Evolutionary conservation across 2,888 invertebrate genomes (phyloP).

Genomic region (Watsonalla cultraria): DNA sequence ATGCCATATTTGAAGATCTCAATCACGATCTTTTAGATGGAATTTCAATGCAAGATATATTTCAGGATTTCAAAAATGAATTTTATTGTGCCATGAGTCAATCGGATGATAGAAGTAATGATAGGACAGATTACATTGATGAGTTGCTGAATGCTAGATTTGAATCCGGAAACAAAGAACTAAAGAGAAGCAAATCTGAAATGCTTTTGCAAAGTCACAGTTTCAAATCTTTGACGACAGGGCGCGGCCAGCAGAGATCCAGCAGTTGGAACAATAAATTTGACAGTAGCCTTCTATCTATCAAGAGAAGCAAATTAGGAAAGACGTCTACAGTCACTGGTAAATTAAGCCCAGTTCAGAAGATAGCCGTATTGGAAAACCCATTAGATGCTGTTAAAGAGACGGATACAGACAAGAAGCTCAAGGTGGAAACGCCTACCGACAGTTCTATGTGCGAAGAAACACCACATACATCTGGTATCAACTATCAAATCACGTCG

Average conservation of each 20-base stretch:
- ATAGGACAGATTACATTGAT: constrained; percentile 76
- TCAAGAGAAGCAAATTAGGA: constrained; percentile 83
- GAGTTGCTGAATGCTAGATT: constrained; percentile 74
- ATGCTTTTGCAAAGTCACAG: constrained; percentile 74
- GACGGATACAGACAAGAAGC: constrained; percentile 54
- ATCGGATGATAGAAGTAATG: constrained; percentile 62
- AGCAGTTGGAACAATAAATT: constrained; percentile 86
- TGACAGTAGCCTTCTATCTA: constrained; percentile 78
- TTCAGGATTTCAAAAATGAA: constrained; percentile 83
- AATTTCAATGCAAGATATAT: constrained; percentile 92
- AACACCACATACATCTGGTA: constrained; percentile 63
- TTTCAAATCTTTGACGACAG: constrained; percentile 69
- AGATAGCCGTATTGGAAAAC: constrained; percentile 44
- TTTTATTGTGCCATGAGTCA: constrained; percentile 71
- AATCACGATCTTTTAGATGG: constrained; percentile 90
- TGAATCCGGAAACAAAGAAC: constrained; percentile 74
- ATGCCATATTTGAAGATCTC: constrained; percentile 91
- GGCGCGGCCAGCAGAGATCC: constrained; percentile 81
- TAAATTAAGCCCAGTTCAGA: constrained; percentile 65
- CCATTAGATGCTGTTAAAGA: constrained; percentile 60
- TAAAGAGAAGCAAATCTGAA: constrained; percentile 83
- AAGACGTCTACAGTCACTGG: constrained; percentile 65
- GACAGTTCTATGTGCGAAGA: constrained; percentile 52
- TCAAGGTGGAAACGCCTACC: constrained; percentile 47
- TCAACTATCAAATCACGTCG: constrained; percentile 60